Evolutionary conservation across 2,797 vertebrate genomes (phyloP).

Genomic region (Fringilla coelebs): DNA sequence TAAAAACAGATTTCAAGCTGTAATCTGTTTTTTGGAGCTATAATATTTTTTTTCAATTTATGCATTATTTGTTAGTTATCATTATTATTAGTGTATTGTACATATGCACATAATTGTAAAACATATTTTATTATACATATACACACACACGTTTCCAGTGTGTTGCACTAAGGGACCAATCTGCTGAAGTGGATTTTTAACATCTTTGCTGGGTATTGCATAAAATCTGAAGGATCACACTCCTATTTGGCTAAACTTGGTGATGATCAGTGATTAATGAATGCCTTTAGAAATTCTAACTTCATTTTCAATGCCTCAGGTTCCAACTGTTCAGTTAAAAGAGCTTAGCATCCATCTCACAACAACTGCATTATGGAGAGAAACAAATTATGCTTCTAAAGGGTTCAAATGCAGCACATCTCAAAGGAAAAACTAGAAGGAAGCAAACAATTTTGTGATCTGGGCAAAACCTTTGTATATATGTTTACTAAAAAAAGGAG

Average conservation of each 20-base stretch:
- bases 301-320: not conserved
- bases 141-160: not conserved
- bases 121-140: not conserved
- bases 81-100: not conserved
- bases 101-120: not conserved
- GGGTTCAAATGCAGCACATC: not conserved
- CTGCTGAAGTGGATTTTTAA: not conserved
- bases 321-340: not conserved
- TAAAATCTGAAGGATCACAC: not conserved
- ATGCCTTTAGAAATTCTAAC: not conserved
- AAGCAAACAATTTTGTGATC: not conserved
- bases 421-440: not conserved
- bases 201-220: not conserved
- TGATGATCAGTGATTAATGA: not conserved
- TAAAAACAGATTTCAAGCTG: not conserved
- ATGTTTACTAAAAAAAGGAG: not conserved
- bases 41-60: not conserved
- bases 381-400: not conserved
- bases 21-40: not conserved
- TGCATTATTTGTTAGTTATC: not conserved
- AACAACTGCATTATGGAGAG: not conserved
- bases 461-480: not conserved
- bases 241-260: not conserved
- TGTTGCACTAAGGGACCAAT: not conserved
- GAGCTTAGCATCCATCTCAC: not conserved